Percentiles rank a stretch among this genome's conserved stretches.
These are phyloP conservation scores for Mercenaria mercenaria DNA, from an alignment of 1,140 invertebrate genomes.

Conservation along the genomic window DNA sequence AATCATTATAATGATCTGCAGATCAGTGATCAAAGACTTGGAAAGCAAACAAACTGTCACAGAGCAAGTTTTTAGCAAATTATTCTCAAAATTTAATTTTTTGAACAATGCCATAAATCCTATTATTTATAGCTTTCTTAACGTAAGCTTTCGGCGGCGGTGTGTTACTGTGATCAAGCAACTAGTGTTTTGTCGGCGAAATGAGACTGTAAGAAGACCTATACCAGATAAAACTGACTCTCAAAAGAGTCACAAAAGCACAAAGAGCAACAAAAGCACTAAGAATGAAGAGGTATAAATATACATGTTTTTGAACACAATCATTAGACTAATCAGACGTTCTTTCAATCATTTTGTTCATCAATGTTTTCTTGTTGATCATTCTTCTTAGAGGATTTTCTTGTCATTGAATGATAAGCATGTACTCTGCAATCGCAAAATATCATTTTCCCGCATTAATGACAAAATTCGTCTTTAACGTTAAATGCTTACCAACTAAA, in stretches of 20 bases:
- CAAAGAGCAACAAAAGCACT: constrained; percentile 53
- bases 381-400: too few relatives aligned
- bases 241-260: constrained; percentile 57
- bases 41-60: constrained; percentile 65
- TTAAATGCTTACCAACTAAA: too few relatives aligned
- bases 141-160: constrained; percentile 80
- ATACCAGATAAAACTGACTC: constrained; percentile 51
- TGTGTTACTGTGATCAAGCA: constrained; percentile 48
- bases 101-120: constrained; percentile 84
- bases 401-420: too few relatives aligned
- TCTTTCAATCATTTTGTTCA: too few relatives aligned
- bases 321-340: too few relatives aligned
- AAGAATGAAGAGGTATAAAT: constrained; percentile 58
- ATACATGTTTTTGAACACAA: not conserved
- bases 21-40: constrained; percentile 69
- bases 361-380: too few relatives aligned
- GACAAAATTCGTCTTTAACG: too few relatives aligned
- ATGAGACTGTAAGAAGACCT: not conserved
- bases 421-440: too few relatives aligned
- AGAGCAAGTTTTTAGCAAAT: constrained; percentile 70
- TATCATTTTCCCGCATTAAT: too few relatives aligned
- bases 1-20: constrained; percentile 75
- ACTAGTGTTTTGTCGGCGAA: constrained; percentile 36
- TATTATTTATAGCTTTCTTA: constrained; percentile 83
- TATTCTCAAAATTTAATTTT: constrained; percentile 82